These are phyloP conservation scores for Polyodon spathula DNA, from an alignment of 2,113 vertebrate genomes.

Conservation along the genomic window DNA sequence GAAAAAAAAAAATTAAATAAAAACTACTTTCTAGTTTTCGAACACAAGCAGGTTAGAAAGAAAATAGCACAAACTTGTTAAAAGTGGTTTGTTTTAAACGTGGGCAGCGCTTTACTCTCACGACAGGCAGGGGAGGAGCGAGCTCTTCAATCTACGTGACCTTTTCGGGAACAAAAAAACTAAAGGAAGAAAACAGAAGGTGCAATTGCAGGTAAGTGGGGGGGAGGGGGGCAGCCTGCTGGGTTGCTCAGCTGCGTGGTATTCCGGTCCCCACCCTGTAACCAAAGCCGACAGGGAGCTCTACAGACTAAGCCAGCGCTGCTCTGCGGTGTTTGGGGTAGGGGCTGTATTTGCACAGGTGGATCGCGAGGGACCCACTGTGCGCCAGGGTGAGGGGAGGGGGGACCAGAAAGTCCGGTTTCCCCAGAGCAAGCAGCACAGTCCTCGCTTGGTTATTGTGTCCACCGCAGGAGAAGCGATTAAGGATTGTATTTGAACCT, in stretches of 20 bases:
- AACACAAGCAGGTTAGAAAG: too few species aligned
- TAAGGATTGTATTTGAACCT: neutral
- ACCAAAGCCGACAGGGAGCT: constrained; percentile 36
- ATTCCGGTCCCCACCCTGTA: constrained; percentile 56
- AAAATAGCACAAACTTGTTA: too few species aligned
- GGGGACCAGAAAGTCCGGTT: constrained; percentile 61
- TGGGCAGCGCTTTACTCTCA: neutral
- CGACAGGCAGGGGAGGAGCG: neutral
- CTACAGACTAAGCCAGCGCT: neutral
- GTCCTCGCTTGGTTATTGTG: constrained; percentile 26
- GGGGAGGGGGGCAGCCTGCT: constrained; percentile 37
- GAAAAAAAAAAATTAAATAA: too few species aligned
- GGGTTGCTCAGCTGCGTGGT: constrained; percentile 64
- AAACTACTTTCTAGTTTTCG: too few species aligned
- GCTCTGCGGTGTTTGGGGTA: neutral
- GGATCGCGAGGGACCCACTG: constrained; percentile 40
- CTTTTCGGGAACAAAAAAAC: constrained; percentile 43
- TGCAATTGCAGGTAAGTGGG: constrained; percentile 43
- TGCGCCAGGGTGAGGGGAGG: constrained; percentile 43
- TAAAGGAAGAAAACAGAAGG: constrained; percentile 35
- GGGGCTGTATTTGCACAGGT: constrained; percentile 46
- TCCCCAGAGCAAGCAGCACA: constrained; percentile 38
- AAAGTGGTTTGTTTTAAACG: too few species aligned
- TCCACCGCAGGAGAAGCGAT: neutral
- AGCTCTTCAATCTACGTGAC: neutral